phyloP scores from a whole-genome alignment of 2,113 vertebrate genomes.

The Nicator chloris region DNA sequence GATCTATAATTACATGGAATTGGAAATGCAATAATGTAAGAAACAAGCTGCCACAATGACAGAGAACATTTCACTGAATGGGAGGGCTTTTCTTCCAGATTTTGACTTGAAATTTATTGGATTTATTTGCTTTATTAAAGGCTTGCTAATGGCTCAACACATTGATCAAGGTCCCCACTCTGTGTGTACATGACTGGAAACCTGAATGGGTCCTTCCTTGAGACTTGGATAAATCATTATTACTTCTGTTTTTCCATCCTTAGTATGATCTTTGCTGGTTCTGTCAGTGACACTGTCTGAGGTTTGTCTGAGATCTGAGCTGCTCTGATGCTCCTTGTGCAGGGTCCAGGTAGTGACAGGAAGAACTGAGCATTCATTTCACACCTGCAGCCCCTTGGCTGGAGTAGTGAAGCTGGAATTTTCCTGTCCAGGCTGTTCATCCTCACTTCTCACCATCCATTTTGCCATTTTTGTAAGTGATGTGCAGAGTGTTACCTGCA shows the following conservation, averaged over 20 bases:
- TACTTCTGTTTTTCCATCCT: background rate
- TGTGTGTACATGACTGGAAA: background rate
- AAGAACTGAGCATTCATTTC: background rate
- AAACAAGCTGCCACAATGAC: conserved; percentile 15
- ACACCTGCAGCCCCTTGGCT: background rate
- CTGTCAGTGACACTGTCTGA: background rate
- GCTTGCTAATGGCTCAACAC: background rate
- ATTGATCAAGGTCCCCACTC: background rate
- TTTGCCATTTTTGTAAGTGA: background rate
- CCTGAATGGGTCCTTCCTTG: background rate
- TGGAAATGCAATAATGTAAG: conserved; percentile 28
- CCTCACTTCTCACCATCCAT: background rate
- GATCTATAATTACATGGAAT: conserved; percentile 5
- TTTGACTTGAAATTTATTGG: background rate
- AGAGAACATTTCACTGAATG: background rate
- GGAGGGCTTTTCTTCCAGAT: background rate
- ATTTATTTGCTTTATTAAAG: conserved; percentile 29
- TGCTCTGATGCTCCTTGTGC: background rate
- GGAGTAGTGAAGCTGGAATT: background rate
- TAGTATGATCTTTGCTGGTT: background rate
- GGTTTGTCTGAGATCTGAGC: background rate
- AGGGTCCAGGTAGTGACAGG: background rate
- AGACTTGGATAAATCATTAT: background rate
- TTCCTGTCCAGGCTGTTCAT: background rate
- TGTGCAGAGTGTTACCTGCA: background rate